phyloP scores from a whole-genome alignment of 2,888 invertebrate genomes.

The Troglohyphantes excavatus region DNA sequence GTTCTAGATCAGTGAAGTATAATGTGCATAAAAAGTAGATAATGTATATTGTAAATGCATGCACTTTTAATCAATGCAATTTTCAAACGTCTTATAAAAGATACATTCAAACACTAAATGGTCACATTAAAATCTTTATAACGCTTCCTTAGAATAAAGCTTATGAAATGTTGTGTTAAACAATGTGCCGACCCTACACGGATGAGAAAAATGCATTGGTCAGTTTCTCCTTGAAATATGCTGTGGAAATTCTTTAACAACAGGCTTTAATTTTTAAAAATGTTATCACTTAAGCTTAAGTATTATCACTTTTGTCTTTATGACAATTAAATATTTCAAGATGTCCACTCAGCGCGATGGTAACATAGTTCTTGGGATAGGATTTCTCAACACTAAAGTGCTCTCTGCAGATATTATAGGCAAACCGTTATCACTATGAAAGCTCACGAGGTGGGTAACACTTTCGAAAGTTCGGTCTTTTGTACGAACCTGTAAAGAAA shows the following conservation, averaged over 20 bases:
- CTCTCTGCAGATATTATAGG: conserved; percentile 99
- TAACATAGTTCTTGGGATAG: conserved; percentile 84
- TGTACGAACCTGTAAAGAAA: conserved; percentile 89
- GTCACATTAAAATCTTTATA: conserved; percentile 38
- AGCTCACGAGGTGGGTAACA: conserved; percentile 96
- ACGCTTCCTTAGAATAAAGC: conserved; percentile 46
- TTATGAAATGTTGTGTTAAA: conserved; percentile 46
- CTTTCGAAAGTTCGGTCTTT: conserved; percentile 98
- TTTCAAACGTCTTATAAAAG: conserved; percentile 7
- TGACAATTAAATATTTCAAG: conserved; percentile 10
- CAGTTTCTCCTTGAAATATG: conserved; percentile 25
- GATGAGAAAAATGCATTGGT: conserved; percentile 65
- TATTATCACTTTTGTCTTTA: conserved; percentile 72
- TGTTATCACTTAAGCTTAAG: conserved; percentile 66
- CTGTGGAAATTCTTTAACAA: conserved; percentile 52
- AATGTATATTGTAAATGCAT: not conserved
- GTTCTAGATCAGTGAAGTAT: no score
- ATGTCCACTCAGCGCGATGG: conserved; percentile 50
- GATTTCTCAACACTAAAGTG: conserved; percentile 92
- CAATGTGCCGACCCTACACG: conserved; percentile 50
- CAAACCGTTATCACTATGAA: conserved; percentile 95
- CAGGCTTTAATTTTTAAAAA: conserved; percentile 49
- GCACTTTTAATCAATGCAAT: not conserved
- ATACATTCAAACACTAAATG: conserved; percentile 32
- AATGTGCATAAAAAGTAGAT: not conserved